Evolutionary conservation across 2,113 vertebrate genomes (phyloP), one percentile per base, ranked within the genome.

Genomic region (Cheilinus undulatus): DNA sequence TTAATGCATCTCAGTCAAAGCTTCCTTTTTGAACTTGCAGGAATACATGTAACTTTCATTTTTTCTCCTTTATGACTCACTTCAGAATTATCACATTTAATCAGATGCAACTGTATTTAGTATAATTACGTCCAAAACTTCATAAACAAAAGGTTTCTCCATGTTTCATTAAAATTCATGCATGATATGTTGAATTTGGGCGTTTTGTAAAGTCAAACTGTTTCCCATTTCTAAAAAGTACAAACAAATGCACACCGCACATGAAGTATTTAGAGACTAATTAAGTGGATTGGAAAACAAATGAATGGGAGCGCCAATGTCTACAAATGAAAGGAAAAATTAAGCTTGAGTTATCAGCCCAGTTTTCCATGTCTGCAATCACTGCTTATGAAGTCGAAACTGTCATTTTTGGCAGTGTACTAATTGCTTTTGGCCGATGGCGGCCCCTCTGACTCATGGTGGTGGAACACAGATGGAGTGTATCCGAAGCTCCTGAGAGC

Each of bases 391-490:
- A 82, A 88, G 91, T 84, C 93, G 90, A 93, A 94, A 92, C 91
- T 91, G 94, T 95, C 92, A 91, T 91, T 94, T 94, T 95, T 97
- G 95, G 95, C 95, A 76, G 69, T 64, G 69, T 36, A 81, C 92
- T 92, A 93, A 96, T 96, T 97, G 88, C 86, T 92, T 94, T 96
- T 96, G 95, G 95, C 94, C 89, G 63, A 38, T 80, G 76, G 90
- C 51, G 50, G 64, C 85, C 46, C 28, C 73, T 77, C 54, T 96
- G 95, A 96, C 91, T 97, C 95, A 95, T 94, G 88, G 87, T 89
- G 89, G 89, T 90, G 88, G 91, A 92, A 89, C 89, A 93, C 92
- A 95, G 87, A 93, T 93, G 92, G 90, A 94, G 93, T 90, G 91
- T 95, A 93, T 93, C 89, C 82, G 86, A 86, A 91, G 89, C 80